A percentile compares a stretch with the other conserved stretches of the same genome.
phyloP scores from a whole-genome alignment of 2,113 vertebrate genomes.

The Todiramphus saurophagus region DNA sequence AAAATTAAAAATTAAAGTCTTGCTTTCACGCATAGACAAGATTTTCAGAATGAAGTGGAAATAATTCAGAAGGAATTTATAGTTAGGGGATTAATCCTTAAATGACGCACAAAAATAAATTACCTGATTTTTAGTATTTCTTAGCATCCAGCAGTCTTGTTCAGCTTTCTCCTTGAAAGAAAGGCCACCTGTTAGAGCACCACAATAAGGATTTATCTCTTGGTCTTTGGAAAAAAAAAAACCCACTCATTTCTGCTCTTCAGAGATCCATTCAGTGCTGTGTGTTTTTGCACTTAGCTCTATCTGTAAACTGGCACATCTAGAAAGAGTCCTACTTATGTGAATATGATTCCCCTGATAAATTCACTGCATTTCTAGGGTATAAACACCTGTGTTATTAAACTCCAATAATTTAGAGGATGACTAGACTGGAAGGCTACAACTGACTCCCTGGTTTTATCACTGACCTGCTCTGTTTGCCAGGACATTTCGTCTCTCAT shows the following conservation, averaged over 20 bases:
- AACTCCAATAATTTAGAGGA: background rate
- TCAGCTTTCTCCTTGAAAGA: slow-evolving; percentile 14
- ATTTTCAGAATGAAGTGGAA: background rate
- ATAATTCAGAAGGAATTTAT: slow-evolving; percentile 49
- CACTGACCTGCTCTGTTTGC: background rate
- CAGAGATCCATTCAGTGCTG: background rate
- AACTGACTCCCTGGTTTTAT: background rate
- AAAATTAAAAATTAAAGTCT: background rate
- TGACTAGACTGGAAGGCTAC: background rate
- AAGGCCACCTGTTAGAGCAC: slow-evolving; percentile 4
- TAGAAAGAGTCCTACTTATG: background rate
- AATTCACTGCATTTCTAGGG: background rate
- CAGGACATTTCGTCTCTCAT: background rate
- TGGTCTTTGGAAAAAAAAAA: background rate
- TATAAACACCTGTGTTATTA: background rate
- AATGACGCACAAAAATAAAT: background rate
- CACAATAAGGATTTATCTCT: background rate
- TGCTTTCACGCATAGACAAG: slow-evolving; percentile 31
- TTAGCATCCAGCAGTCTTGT: background rate
- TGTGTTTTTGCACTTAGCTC: background rate
- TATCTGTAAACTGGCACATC: background rate
- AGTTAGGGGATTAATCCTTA: slow-evolving; percentile 17
- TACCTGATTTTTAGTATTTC: slow-evolving; percentile 1
- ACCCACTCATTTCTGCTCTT: background rate
- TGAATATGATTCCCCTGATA: background rate